Percentiles rank a stretch among this genome's conserved stretches.
phyloP scores from a whole-genome alignment of 2,797 vertebrate genomes.

The Coilia nasus region DNA sequence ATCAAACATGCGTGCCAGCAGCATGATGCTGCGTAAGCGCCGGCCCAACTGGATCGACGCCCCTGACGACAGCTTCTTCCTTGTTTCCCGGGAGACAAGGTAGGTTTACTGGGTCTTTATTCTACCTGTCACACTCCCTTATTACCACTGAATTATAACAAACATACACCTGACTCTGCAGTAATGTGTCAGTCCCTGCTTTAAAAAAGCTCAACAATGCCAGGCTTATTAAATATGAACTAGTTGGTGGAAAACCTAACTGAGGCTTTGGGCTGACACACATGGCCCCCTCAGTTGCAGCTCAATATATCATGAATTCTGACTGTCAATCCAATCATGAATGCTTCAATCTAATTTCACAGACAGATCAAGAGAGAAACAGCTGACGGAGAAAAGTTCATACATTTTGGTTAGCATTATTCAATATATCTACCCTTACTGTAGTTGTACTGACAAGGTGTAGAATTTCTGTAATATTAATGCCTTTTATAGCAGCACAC shows the following conservation, averaged over 20 bases:
- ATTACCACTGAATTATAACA: neutral
- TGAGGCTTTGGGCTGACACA: neutral
- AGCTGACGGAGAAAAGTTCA: neutral
- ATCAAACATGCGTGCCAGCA: conserved; percentile 64
- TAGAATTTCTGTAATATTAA: neutral
- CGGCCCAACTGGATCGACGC: conserved; percentile 98
- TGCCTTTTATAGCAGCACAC: neutral
- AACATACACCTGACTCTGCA: neutral
- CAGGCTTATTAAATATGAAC: neutral
- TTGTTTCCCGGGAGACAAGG: conserved; percentile 98
- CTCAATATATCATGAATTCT: neutral
- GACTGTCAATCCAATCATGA: neutral
- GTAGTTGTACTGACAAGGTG: neutral
- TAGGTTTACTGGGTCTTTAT: conserved; percentile 66
- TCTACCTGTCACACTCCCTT: neutral
- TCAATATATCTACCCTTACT: neutral
- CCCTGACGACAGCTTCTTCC: conserved; percentile 97
- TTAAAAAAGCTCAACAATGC: neutral
- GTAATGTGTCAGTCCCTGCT: neutral
- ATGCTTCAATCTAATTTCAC: neutral
- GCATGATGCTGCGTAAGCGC: conserved; percentile 80
- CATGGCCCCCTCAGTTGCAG: neutral
- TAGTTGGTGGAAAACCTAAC: neutral
- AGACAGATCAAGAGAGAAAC: neutral
- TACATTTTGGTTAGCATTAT: neutral